Evolutionary conservation across 2,797 vertebrate genomes (phyloP).

Genomic region (Takifugu ocellatus): DNA sequence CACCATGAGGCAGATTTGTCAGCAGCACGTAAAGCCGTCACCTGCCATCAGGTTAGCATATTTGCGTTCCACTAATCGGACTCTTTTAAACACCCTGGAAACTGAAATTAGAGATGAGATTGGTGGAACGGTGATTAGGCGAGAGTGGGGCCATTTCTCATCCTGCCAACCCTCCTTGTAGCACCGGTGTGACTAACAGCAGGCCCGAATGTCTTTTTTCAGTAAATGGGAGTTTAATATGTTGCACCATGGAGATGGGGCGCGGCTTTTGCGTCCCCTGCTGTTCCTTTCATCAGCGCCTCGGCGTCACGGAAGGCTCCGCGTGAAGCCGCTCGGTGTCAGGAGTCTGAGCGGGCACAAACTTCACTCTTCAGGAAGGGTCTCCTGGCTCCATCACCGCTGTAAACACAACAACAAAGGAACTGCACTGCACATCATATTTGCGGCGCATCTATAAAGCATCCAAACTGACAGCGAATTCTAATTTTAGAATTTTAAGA

Average conservation of each 20-base stretch:
- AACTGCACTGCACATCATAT: constrained; percentile 19
- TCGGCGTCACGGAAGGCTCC: constrained; percentile 56
- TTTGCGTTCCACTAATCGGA: too few species aligned
- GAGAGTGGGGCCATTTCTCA: constrained; percentile 58
- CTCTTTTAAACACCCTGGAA: not conserved
- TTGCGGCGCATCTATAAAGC: too few species aligned
- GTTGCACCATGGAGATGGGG: constrained; percentile 73
- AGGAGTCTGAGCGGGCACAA: constrained; percentile 43
- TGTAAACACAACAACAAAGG: constrained; percentile 34
- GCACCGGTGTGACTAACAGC: constrained; percentile 66
- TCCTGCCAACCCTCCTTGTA: constrained; percentile 59
- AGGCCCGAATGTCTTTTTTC: constrained; percentile 73
- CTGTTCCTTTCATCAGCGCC: constrained; percentile 68
- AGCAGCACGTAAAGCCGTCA: too few species aligned
- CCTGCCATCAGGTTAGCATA: too few species aligned
- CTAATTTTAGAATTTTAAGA: too few species aligned
- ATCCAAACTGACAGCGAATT: too few species aligned
- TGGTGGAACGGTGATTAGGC: constrained; percentile 51
- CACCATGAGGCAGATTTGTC: too few species aligned
- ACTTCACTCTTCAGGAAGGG: constrained; percentile 33
- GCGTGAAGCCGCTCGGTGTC: constrained; percentile 52
- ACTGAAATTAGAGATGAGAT: constrained; percentile 29
- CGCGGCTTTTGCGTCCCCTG: constrained; percentile 63
- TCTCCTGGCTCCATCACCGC: constrained; percentile 24
- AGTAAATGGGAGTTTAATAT: constrained; percentile 81